Conservation (phyloP, 2,888 invertebrate species). For the Mythimna albipuncta region DNA sequence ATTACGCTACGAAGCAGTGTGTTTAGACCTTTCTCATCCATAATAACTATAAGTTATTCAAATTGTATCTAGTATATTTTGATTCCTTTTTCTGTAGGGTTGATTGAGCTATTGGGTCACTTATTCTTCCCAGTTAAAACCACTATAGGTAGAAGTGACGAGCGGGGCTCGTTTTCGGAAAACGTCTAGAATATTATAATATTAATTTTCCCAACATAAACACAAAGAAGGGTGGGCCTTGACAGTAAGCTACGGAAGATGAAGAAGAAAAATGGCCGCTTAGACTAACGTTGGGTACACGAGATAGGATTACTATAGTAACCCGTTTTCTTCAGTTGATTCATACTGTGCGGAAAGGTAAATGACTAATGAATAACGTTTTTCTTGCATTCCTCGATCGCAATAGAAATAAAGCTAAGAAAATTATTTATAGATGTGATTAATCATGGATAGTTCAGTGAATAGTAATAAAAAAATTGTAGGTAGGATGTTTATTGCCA, state of each 20-base stretch:
- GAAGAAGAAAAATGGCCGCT: constrained; percentile 24
- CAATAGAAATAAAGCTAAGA: constrained; percentile 28
- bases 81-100: too few relatives aligned
- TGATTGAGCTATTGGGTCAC: too few relatives aligned
- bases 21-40: neutral
- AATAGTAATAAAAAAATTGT: neutral
- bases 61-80: neutral
- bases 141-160: too few relatives aligned
- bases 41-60: neutral
- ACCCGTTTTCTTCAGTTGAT: constrained; percentile 38
- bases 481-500: neutral
- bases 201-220: neutral
- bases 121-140: too few relatives aligned
- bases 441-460: constrained; percentile 24
- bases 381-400: constrained; percentile 49
- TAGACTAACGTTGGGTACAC: constrained; percentile 16
- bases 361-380: constrained; percentile 40
- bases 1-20: neutral
- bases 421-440: constrained; percentile 47
- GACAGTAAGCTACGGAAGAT: constrained; percentile 14
- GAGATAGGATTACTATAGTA: constrained; percentile 28
- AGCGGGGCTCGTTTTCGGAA: too few relatives aligned
- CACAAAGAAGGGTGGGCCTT: neutral
- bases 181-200: too few relatives aligned
- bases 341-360: constrained; percentile 26